These are phyloP conservation scores for Lasioglossum baleicum DNA, from an alignment of 1,140 invertebrate genomes.

Conservation along the genomic window DNA sequence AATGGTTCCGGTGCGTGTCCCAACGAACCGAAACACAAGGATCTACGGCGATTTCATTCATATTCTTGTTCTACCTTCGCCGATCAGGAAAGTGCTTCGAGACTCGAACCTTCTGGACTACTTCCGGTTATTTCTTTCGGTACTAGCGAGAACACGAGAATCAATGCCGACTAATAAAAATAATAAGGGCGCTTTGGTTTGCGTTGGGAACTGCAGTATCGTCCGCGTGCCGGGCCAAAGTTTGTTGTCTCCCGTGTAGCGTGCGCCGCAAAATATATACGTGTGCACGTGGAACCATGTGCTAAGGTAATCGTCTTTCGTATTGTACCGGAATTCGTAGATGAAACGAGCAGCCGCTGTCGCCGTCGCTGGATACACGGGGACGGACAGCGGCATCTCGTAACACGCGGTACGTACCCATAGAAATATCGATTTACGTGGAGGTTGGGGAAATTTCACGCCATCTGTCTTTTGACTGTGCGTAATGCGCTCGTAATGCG, in stretches of 20 bases:
- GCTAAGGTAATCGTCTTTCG: slow-evolving; percentile 7
- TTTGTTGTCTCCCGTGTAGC: no score
- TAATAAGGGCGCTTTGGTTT: not conserved
- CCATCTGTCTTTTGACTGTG: slow-evolving; percentile 45
- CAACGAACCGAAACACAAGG: not conserved
- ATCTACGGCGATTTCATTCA: not conserved
- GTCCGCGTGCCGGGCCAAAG: no score
- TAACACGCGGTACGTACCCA: slow-evolving; percentile 37
- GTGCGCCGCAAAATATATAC: no score
- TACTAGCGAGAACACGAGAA: not conserved
- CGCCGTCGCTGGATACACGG: no score
- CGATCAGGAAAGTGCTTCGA: not conserved
- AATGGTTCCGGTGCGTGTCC: no score
- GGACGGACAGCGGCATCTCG: slow-evolving; percentile 1
- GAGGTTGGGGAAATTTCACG: slow-evolving; percentile 35
- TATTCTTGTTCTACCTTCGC: not conserved
- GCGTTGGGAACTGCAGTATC: no score
- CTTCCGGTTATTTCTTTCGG: not conserved
- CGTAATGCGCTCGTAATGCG: not conserved
- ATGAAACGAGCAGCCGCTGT: not conserved
- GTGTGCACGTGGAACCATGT: not conserved
- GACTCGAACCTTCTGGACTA: no score
- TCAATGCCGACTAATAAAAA: not conserved
- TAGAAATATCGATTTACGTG: slow-evolving; percentile 57
- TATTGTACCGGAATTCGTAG: not conserved